Conservation (phyloP, 1,140 invertebrate genomes). For the Chrysopa pallens region DNA sequence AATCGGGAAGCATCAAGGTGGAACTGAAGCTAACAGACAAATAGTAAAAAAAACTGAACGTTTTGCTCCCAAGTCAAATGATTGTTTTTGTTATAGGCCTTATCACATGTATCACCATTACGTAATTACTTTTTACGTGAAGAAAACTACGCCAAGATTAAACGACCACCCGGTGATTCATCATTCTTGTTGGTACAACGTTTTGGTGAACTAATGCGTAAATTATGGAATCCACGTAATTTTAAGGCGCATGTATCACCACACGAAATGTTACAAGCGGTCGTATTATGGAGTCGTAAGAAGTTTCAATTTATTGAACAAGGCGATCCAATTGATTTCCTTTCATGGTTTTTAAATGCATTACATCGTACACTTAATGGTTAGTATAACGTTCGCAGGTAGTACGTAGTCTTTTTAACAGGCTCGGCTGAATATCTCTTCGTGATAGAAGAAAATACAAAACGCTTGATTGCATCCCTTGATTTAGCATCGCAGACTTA, state of each 20-base stretch:
- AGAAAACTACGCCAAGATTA: slow-evolving; percentile 77
- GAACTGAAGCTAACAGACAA: no score
- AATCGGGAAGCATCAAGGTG: no score
- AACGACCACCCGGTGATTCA: slow-evolving; percentile 82
- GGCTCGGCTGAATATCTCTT: no score
- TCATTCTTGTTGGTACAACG: slow-evolving; percentile 83
- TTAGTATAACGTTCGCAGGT: no score
- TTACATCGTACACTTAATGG: slow-evolving; percentile 81
- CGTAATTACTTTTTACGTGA: slow-evolving; percentile 91
- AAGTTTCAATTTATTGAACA: slow-evolving; percentile 97
- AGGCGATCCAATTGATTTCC: slow-evolving; percentile 93
- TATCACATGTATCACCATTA: slow-evolving; percentile 87
- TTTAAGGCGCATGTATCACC: slow-evolving; percentile 99
- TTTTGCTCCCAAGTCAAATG: neutral
- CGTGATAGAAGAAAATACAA: no score
- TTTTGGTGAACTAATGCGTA: slow-evolving; percentile 93
- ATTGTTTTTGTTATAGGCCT: slow-evolving; percentile 35
- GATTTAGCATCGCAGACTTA: no score
- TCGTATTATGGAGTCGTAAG: slow-evolving; percentile 96
- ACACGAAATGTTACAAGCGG: slow-evolving; percentile 99
- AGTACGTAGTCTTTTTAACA: no score
- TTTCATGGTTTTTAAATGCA: slow-evolving; percentile 92
- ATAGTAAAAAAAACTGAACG: no score
- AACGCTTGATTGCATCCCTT: no score
- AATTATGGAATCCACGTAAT: slow-evolving; percentile 97